phyloP scores from a whole-genome alignment of 2,113 vertebrate genomes.

The Corydoras sp. region DNA sequence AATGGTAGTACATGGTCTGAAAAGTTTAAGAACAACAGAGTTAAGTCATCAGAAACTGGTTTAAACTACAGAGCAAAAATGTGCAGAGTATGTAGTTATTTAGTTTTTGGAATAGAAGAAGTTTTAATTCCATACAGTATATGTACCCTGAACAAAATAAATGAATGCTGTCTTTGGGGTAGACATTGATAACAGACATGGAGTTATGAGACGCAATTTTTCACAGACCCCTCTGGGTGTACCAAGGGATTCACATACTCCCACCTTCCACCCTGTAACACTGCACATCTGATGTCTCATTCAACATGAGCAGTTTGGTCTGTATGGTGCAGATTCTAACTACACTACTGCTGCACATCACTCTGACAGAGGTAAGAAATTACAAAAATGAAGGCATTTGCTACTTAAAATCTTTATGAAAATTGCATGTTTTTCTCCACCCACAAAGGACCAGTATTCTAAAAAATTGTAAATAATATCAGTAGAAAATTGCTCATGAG shows the following conservation, averaged over 20 bases:
- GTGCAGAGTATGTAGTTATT: too few species aligned
- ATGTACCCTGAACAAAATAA: too few species aligned
- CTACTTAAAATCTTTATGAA: neutral
- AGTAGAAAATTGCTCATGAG: neutral
- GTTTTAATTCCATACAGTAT: too few species aligned
- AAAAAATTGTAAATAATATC: neutral
- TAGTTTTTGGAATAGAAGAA: too few species aligned
- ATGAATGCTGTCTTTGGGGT: too few species aligned
- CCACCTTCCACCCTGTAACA: neutral
- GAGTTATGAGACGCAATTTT: too few species aligned
- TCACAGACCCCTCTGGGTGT: too few species aligned
- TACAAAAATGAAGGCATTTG: neutral
- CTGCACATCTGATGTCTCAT: neutral
- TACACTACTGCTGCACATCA: slow-evolving; percentile 43
- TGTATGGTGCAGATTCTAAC: slow-evolving; percentile 37
- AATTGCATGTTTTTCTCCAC: neutral
- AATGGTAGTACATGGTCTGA: too few species aligned
- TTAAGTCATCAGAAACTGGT: too few species aligned
- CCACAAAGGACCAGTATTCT: neutral
- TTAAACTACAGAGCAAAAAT: too few species aligned
- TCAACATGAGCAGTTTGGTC: slow-evolving; percentile 46
- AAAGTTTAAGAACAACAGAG: too few species aligned
- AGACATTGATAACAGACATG: too few species aligned
- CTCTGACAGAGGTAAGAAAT: slow-evolving; percentile 54
- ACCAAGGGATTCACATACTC: neutral